Evolutionary conservation across 2,797 vertebrate species (phyloP), one percentile per base, ranked within the genome.

Genomic region (Etheostoma nigrum): DNA sequence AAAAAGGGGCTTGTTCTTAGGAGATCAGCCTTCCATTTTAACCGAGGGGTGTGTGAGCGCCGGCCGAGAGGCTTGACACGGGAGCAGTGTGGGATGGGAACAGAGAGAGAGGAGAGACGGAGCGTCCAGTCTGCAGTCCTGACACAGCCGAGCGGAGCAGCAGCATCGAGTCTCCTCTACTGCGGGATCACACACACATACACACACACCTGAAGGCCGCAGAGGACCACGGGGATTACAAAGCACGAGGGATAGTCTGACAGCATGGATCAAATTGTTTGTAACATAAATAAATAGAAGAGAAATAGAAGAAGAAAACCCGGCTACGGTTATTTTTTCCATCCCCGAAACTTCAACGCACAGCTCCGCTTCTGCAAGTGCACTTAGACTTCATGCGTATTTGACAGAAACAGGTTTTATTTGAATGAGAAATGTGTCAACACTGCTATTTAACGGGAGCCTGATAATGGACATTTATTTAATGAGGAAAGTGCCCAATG

Each of bases 11-110:
- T 95, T 95, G 95, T 95, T 95, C 92, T 89, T 88, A 75, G 87
- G 87, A 85, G 87, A 92, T 86, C 92, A 80, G 88, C 92, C 93
- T 94, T 87, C 92, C 94, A 94, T 94, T 94, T 95, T 93, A 94
- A 94, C 92, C 92, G 88, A 15, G 91, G 94, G 78, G 85, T 66
- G 88, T 77, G 78, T 67, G 80, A 63, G 85, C 36, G 62, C 70
- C 33, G 82, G 67, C 57, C 55, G 71, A 81, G 77, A 92, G 86
- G 89, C 85, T 93, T 91, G 92, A 93, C 91, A 93, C 62, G 66
- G 89, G 91, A 91, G 93, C 91, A 89, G 91, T 88, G 93, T 93
- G 94, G 90, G 95, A 95, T 94, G 92, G 88, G 89, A 93, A 81
- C 87, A 89, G 91, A 93, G 90, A 90, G 90, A 90, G 92, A 88